Percentiles rank a stretch among this genome's conserved stretches.
phyloP scores from a whole-genome alignment of 1,140 invertebrate species.

The Chelonus insularis region DNA sequence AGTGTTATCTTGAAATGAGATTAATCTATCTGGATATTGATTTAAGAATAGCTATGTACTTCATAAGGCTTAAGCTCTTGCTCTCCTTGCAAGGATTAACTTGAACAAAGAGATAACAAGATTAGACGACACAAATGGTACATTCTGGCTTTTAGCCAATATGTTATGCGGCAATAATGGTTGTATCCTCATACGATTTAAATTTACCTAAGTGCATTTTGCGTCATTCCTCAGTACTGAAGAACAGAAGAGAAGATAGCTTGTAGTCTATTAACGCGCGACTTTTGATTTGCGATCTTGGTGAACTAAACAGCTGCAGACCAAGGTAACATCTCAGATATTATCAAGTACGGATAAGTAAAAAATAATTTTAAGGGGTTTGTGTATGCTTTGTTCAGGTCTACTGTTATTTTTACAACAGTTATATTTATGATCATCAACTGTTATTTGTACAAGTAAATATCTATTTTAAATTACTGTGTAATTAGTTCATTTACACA shows the following conservation, averaged over 20 bases:
- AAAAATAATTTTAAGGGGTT: too few relatives aligned
- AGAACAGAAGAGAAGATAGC: constrained; percentile 12
- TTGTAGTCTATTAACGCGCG: constrained; percentile 1
- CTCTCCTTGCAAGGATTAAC: background rate
- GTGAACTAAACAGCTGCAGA: constrained; percentile 18
- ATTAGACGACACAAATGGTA: constrained; percentile 37
- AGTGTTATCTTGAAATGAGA: too few relatives aligned
- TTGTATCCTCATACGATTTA: constrained; percentile 51
- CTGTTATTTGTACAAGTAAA: too few relatives aligned
- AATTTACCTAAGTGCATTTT: constrained; percentile 58
- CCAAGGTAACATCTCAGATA: background rate
- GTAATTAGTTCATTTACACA: too few relatives aligned
- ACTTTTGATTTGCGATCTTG: constrained; percentile 52
- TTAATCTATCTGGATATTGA: too few relatives aligned
- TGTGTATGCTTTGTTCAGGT: too few relatives aligned
- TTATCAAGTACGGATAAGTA: background rate
- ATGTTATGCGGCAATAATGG: constrained; percentile 14
- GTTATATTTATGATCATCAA: too few relatives aligned
- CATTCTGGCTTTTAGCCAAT: constrained; percentile 43
- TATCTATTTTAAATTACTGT: too few relatives aligned
- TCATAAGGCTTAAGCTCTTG: background rate
- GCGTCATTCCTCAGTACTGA: constrained; percentile 46
- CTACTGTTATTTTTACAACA: too few relatives aligned
- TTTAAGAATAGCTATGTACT: too few relatives aligned
- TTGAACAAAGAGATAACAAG: constrained; percentile 40